Base-by-base conservation (phyloP, 2,797 vertebrate species). In the Gephyroberyx darwinii region DNA sequence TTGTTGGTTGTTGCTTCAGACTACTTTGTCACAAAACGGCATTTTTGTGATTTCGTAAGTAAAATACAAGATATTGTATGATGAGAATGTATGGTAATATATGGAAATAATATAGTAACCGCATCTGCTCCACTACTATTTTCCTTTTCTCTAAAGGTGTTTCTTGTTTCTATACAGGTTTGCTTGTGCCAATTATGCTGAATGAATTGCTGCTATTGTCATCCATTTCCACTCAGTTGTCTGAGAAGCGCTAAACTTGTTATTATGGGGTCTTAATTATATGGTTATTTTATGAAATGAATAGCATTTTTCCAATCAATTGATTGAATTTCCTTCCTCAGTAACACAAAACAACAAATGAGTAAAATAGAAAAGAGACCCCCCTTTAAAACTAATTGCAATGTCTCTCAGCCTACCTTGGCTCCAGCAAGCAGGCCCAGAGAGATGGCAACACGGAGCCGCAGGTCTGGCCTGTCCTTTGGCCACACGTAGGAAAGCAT, bases 401-500 rank as follows among this genome's bases (percentile, higher is more conserved):
- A 2, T 43, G 5, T 54, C 5, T 51, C 17, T 66, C 51, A 69
- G 70, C 50, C 16, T 92, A 98, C 98, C 95, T 99, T 99, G 68
- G 98, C 95, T 84, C 93, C 92, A 52, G 94, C 97, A 31, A 99
- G 93, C 69, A 99, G 93, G 45, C 95, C 94, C 57, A 99, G 89
- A 12, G 97, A 96, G 56, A 98, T 54, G 69, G 91, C 95, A 16
- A 99, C 97, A 81, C 97, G 95, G 58, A 96, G 94, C 14, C 96
- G 91, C 12, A 99, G 93, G 90, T 99, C 98, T 8, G 98, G 97
- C 80, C 97, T 91, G 79, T 99, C 95, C 72, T 94, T 95, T 60
- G 98, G 98, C 97, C 97, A 99, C 73, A 99, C 96, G 0, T 99
- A 97, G 5, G 95, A 93, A 72, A 98, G 78, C 98, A 99, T 99